phyloP scores from a whole-genome alignment of 2,888 invertebrate genomes.

The Stenoptilia bipunctidactyla region DNA sequence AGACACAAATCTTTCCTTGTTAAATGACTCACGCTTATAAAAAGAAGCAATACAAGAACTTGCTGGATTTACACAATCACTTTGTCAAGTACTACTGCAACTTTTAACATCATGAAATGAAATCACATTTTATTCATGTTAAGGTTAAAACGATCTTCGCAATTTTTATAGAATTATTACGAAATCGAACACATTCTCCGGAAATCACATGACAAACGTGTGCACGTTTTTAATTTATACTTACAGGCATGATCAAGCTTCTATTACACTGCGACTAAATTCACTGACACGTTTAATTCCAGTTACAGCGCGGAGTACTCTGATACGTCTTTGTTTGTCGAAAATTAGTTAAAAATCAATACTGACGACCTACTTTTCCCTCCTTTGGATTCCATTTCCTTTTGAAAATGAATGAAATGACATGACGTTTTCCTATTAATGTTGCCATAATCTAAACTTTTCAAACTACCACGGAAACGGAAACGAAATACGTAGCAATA shows the following conservation, averaged over 20 bases:
- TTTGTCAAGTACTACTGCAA: too few relatives aligned
- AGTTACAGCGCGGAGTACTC: conserved; percentile 21
- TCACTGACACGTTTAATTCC: conserved; percentile 29
- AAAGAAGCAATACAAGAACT: not conserved
- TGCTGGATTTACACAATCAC: too few relatives aligned
- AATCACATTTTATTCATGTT: too few relatives aligned
- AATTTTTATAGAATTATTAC: conserved; percentile 6
- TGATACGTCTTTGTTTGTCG: conserved; percentile 38
- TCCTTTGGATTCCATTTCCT: conserved; percentile 24
- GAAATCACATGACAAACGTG: conserved; percentile 12
- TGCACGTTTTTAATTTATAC: conserved; percentile 6
- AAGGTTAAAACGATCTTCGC: too few relatives aligned
- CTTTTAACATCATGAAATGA: too few relatives aligned
- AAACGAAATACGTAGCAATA: too few relatives aligned
- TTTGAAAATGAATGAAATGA: conserved; percentile 35
- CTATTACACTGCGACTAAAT: conserved; percentile 18
- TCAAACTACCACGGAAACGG: conserved; percentile 19
- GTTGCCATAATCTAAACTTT: conserved; percentile 21
- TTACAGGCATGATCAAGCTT: conserved; percentile 55
- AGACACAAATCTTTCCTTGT: not conserved
- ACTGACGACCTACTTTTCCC: conserved; percentile 52
- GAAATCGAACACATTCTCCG: conserved; percentile 14
- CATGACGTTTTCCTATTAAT: conserved; percentile 26
- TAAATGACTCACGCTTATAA: not conserved
- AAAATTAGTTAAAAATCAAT: conserved; percentile 55